Conservation (phyloP, 2,888 invertebrate species). For the Caenorhabditis sulstoni region DNA sequence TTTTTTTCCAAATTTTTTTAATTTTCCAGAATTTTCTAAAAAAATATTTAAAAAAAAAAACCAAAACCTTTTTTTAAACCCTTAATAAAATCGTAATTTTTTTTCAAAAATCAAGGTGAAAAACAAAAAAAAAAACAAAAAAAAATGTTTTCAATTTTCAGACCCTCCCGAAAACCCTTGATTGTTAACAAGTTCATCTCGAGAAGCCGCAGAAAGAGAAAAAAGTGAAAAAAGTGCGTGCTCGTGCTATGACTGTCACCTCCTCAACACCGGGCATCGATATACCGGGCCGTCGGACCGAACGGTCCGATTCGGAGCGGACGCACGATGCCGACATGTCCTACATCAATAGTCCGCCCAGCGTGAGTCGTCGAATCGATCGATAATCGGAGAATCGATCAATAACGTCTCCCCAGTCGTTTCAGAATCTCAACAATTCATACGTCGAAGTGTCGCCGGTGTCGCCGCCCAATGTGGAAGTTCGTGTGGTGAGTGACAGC, state of each 20-base stretch:
- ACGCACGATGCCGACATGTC: conserved; percentile 42
- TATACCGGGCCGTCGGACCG: conserved; percentile 33
- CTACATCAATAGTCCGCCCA: conserved; percentile 16
- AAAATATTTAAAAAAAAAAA: not conserved
- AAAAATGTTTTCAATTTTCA: no score
- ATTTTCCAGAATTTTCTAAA: not conserved
- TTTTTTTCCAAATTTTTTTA: not conserved
- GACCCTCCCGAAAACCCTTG: no score
- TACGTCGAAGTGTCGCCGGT: conserved; percentile 17
- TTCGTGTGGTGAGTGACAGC: no score
- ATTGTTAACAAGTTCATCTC: no score
- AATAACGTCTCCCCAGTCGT: conserved; percentile 1
- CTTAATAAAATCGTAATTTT: conserved; percentile 15
- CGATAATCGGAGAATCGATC: no score
- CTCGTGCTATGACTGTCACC: conserved; percentile 20
- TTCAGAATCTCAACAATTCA: conserved; percentile 14
- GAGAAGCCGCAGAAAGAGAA: no score
- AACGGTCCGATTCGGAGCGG: conserved; percentile 42
- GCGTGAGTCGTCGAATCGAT: conserved; percentile 17
- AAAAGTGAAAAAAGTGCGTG: not conserved
- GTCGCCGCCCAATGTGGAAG: not conserved
- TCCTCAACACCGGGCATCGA: conserved; percentile 38
- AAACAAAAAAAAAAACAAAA: no score
- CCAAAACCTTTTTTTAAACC: not conserved
- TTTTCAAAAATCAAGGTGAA: no score